Percentiles rank a stretch among this genome's conserved stretches.
Conservation (phyloP, 2,888 invertebrate genomes). For the Zele albiditarsus region DNA sequence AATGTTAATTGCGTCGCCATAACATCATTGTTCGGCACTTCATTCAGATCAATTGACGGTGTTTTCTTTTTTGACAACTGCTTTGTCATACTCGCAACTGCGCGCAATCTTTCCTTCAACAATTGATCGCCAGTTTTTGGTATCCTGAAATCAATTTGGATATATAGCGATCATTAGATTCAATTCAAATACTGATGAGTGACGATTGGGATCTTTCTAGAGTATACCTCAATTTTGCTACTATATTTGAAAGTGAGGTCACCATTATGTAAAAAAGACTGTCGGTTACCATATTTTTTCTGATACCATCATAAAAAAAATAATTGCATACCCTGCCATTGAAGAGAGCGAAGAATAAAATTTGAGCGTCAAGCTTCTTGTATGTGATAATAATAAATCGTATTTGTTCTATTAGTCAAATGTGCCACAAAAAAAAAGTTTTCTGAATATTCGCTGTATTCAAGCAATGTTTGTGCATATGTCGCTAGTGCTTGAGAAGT, state of each 20-base stretch:
- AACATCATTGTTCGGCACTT: background rate
- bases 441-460: too few relatives aligned
- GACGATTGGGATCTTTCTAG: background rate
- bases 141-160: conserved; percentile 59
- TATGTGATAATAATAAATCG: too few relatives aligned
- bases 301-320: too few relatives aligned
- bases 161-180: conserved; percentile 3
- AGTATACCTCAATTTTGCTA: background rate
- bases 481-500: too few relatives aligned
- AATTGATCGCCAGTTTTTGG: conserved; percentile 65
- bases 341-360: too few relatives aligned
- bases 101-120: conserved; percentile 63
- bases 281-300: too few relatives aligned
- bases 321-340: too few relatives aligned
- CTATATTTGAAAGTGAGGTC: background rate
- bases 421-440: too few relatives aligned
- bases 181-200: background rate
- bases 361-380: too few relatives aligned
- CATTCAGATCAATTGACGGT: background rate
- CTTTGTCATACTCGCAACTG: conserved; percentile 65
- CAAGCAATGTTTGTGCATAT: too few relatives aligned
- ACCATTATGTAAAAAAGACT: background rate
- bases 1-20: conserved; percentile 7
- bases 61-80: conserved; percentile 60
- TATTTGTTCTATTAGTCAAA: too few relatives aligned